These are phyloP conservation scores for Hemitrygon akajei DNA, from an alignment of 2,797 vertebrate species.

Conservation along the genomic window DNA sequence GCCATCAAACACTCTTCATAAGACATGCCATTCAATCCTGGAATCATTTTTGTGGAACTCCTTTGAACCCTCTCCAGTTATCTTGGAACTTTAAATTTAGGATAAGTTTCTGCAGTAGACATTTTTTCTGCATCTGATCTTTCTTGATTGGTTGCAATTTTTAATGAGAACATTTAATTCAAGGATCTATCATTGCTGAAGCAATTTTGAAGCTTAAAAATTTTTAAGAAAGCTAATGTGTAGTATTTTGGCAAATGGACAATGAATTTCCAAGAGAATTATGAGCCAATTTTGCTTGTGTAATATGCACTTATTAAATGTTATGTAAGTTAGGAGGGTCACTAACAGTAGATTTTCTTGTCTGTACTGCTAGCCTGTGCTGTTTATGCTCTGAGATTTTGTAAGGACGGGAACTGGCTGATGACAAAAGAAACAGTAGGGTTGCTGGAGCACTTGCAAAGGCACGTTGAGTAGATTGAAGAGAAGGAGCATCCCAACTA, in stretches of 20 bases:
- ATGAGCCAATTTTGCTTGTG: neutral
- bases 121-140: neutral
- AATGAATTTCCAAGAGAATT: neutral
- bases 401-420: neutral
- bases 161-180: neutral
- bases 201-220: neutral
- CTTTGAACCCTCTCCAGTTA: no score
- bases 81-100: neutral
- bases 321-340: neutral
- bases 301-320: neutral
- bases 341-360: neutral
- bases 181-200: neutral
- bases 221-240: neutral
- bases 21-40: no score
- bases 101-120: neutral
- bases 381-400: neutral
- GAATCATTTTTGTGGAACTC: no score
- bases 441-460: neutral
- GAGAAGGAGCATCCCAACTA: neutral
- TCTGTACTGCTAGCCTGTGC: neutral
- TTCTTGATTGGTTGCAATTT: neutral
- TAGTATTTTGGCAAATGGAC: neutral
- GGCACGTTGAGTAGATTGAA: no score
- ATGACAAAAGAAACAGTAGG: neutral
- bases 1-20: no score